Percentiles rank a stretch among this genome's conserved stretches.
Conservation (phyloP, 2,888 invertebrate species). For the Anthoptus insignis region DNA sequence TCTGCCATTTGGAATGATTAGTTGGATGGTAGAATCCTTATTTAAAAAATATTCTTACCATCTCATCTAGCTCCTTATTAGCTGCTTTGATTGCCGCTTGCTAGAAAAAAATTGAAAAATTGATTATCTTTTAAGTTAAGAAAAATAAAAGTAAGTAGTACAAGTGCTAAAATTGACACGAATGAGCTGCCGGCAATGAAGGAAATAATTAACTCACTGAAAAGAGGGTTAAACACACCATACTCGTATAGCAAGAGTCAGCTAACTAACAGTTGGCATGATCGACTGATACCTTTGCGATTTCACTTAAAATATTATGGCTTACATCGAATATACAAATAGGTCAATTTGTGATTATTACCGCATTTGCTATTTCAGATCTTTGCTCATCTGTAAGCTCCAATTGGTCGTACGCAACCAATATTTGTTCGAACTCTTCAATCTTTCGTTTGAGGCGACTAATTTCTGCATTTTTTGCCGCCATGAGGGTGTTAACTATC, state of each 20-base stretch:
- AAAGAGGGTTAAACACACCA: no score
- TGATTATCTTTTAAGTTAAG: no score
- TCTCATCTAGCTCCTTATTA: constrained; percentile 74
- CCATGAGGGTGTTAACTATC: constrained; percentile 77
- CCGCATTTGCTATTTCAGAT: constrained; percentile 75
- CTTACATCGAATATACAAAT: no score
- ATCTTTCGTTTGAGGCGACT: constrained; percentile 77
- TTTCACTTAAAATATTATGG: no score
- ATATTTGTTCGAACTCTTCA: constrained; percentile 76
- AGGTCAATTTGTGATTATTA: constrained; percentile 61
- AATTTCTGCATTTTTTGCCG: constrained; percentile 83
- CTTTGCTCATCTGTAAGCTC: constrained; percentile 77
- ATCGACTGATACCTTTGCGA: no score
- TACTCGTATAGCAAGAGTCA: no score
- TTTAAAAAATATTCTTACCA: constrained; percentile 58
- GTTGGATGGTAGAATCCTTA: background rate
- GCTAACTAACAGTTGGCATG: no score
- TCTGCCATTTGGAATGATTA: no score
- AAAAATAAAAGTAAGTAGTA: no score
- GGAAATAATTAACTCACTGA: no score
- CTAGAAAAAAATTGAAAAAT: constrained; percentile 59
- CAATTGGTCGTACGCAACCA: constrained; percentile 75
- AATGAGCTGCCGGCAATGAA: no score
- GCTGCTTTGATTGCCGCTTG: constrained; percentile 77
- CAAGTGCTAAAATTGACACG: no score